Evolutionary conservation across 2,888 invertebrate species (phyloP).

Genomic region (Ernsta delagoae): DNA sequence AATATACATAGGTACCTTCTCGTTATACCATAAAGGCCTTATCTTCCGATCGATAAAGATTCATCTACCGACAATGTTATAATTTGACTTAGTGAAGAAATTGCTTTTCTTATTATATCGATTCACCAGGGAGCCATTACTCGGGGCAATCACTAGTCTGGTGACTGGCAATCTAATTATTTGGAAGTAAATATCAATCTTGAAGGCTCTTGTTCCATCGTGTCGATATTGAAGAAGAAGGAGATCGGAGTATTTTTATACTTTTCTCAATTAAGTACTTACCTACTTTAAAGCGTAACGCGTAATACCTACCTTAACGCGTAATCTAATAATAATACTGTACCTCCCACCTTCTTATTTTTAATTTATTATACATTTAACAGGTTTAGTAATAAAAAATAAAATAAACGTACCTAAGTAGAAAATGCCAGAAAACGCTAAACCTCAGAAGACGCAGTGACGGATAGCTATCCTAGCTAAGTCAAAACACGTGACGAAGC

Average conservation of each 20-base stretch:
- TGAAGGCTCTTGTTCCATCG: slow-evolving; percentile 4
- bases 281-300: too few species aligned
- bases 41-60: slow-evolving; percentile 9
- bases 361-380: too few species aligned
- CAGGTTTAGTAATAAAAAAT: too few species aligned
- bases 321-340: too few species aligned
- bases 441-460: too few species aligned
- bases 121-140: slow-evolving; percentile 22
- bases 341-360: too few species aligned
- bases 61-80: slow-evolving; percentile 17
- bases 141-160: slow-evolving; percentile 12
- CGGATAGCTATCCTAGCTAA: too few species aligned
- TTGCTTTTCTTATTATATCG: slow-evolving; percentile 27
- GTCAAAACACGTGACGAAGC: too few species aligned
- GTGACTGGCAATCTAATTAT: slow-evolving; percentile 24
- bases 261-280: background rate
- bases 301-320: too few species aligned
- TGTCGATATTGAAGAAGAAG: background rate
- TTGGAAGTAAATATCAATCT: slow-evolving; percentile 28
- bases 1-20: too few species aligned
- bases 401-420: too few species aligned
- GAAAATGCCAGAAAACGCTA: too few species aligned
- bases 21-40: slow-evolving; percentile 6
- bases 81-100: slow-evolving; percentile 34
- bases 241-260: background rate